These are phyloP conservation scores for Mythimna loreyi DNA, from an alignment of 2,888 invertebrate genomes.

Conservation along the genomic window DNA sequence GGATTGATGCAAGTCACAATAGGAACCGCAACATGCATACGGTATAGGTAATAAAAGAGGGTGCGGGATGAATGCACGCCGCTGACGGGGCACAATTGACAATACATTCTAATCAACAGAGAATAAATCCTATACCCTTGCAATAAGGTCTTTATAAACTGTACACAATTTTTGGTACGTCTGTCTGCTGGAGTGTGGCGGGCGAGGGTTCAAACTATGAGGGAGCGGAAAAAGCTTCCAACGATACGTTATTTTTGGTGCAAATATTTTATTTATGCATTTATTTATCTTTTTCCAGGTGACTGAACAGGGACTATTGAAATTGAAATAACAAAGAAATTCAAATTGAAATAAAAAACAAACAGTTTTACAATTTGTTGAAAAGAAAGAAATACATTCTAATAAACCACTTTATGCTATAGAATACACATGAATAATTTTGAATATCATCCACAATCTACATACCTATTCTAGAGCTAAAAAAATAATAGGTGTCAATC, in stretches of 20 bases:
- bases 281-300: slow-evolving; percentile 78
- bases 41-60: slow-evolving; percentile 87
- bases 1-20: slow-evolving; percentile 86
- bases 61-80: slow-evolving; percentile 86
- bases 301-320: slow-evolving; percentile 61
- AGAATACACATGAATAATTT: neutral
- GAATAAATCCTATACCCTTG: slow-evolving; percentile 72
- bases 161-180: slow-evolving; percentile 69
- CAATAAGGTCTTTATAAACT: slow-evolving; percentile 65
- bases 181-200: slow-evolving; percentile 84
- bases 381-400: neutral
- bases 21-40: slow-evolving; percentile 87
- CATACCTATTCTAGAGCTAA: neutral
- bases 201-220: slow-evolving; percentile 82
- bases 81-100: slow-evolving; percentile 73
- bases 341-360: too few relatives aligned
- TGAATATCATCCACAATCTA: neutral
- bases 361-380: neutral
- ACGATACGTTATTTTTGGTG: slow-evolving; percentile 76
- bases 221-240: slow-evolving; percentile 81
- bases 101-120: slow-evolving; percentile 56
- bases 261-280: slow-evolving; percentile 79
- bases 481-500: neutral
- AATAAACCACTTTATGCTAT: too few relatives aligned
- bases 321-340: neutral